These are phyloP conservation scores for Microtus oregoni DNA, from an alignment of 2,113 vertebrate genomes.

Conservation along the genomic window DNA sequence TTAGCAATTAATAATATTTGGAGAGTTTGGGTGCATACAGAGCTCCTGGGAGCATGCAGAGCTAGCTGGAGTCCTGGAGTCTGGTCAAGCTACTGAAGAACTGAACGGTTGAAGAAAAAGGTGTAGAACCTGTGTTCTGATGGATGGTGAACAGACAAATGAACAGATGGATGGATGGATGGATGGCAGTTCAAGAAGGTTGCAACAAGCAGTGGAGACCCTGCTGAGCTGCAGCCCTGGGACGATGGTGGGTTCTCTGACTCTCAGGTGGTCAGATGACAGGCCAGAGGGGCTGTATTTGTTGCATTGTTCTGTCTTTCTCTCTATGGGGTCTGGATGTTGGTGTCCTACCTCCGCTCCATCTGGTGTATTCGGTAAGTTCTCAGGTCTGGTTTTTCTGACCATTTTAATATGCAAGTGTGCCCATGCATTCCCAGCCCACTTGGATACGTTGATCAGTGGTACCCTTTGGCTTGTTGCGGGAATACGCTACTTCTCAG, in stretches of 20 bases:
- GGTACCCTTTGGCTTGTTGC: background rate
- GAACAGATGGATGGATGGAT: background rate
- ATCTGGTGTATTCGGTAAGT: background rate
- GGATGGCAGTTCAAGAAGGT: background rate
- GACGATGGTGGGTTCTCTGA: background rate
- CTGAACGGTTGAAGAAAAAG: background rate
- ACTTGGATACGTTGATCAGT: background rate
- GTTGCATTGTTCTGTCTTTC: background rate
- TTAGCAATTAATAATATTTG: background rate
- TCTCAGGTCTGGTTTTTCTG: background rate
- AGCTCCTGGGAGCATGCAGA: background rate
- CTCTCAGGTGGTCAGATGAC: background rate
- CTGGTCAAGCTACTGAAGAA: background rate
- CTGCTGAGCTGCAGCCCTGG: background rate
- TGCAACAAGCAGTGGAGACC: background rate
- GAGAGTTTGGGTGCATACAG: background rate
- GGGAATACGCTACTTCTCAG: background rate
- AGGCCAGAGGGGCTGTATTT: background rate
- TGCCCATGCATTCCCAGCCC: background rate
- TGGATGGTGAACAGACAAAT: background rate
- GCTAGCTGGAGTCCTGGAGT: background rate
- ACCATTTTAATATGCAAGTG: background rate
- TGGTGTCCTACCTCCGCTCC: rapidly evolving
- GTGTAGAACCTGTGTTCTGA: background rate
- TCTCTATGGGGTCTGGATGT: background rate